phyloP scores from a whole-genome alignment of 2,888 invertebrate genomes.

The Oegoconia quadripuncta region DNA sequence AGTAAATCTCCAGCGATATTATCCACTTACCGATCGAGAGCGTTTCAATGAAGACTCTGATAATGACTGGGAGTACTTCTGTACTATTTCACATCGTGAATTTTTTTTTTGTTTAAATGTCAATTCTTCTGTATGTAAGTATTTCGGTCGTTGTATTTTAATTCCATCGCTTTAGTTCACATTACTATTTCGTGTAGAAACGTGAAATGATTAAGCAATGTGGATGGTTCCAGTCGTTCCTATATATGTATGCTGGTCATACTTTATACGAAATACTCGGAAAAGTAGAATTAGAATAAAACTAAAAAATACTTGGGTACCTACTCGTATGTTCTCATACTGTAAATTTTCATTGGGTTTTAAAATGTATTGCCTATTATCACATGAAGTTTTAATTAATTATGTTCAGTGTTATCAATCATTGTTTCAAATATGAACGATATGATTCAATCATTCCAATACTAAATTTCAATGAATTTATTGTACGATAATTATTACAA shows the following conservation, averaged over 20 bases:
- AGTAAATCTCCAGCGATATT: no score
- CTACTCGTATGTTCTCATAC: conserved; percentile 20
- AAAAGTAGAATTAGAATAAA: conserved; percentile 26
- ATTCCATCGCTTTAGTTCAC: conserved; percentile 29
- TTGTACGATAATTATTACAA: conserved; percentile 31
- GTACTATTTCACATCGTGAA: no score
- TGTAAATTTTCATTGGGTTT: conserved; percentile 63
- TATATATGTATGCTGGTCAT: conserved; percentile 58
- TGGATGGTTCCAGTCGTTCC: conserved; percentile 26
- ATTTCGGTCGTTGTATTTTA: conserved; percentile 21
- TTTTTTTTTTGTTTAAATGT: conserved; percentile 2
- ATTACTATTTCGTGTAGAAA: conserved; percentile 51
- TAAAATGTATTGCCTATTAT: conserved; percentile 23
- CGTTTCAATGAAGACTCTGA: no score
- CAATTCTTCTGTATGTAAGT: conserved; percentile 7
- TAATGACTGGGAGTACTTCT: no score
- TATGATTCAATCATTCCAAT: conserved; percentile 51
- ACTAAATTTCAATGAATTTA: conserved; percentile 57
- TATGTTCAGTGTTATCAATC: conserved; percentile 28
- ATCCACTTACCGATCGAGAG: no score
- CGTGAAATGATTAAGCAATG: conserved; percentile 30
- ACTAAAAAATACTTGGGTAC: conserved; percentile 15
- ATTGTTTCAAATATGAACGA: conserved; percentile 27
- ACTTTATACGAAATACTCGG: conserved; percentile 39
- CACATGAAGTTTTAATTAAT: conserved; percentile 32